Percentiles rank a stretch among this genome's conserved stretches.
These are phyloP conservation scores for Felis chaus DNA, from an alignment of 2,113 vertebrate genomes.

Conservation along the genomic window DNA sequence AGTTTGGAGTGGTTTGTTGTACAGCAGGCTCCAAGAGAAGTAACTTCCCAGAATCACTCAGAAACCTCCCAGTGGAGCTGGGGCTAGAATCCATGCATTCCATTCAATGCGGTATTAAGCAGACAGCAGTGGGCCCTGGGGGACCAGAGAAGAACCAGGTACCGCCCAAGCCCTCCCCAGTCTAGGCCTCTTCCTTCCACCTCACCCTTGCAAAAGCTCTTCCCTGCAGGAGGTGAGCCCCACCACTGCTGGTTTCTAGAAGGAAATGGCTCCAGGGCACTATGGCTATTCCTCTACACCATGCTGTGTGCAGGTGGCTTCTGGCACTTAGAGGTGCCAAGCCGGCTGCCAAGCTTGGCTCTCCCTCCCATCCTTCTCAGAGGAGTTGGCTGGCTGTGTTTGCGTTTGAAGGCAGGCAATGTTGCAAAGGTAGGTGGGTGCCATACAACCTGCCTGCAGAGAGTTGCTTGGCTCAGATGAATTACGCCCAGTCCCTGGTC, in stretches of 20 bases:
- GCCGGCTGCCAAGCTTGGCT: background rate
- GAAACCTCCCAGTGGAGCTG: background rate
- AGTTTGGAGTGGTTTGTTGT: background rate
- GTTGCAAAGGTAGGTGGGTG: background rate
- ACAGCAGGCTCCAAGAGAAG: background rate
- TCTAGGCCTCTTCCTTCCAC: rapidly evolving
- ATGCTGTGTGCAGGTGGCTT: constrained; percentile 12
- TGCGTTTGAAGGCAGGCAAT: background rate
- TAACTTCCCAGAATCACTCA: background rate
- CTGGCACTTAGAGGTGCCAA: background rate
- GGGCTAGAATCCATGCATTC: background rate
- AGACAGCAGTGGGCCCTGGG: background rate
- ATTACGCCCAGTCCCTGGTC: background rate
- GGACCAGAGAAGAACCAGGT: background rate
- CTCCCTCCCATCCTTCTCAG: background rate
- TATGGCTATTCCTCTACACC: background rate
- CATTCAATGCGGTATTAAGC: background rate
- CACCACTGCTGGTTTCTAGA: background rate
- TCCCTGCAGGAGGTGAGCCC: background rate
- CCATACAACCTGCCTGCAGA: background rate
- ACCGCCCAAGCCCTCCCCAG: background rate
- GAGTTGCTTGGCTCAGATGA: background rate
- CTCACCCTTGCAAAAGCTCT: background rate
- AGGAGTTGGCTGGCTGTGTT: background rate
- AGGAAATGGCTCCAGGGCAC: background rate